Conservation (phyloP, 2,113 vertebrate genomes). For the Monarcha castaneiventris region DNA sequence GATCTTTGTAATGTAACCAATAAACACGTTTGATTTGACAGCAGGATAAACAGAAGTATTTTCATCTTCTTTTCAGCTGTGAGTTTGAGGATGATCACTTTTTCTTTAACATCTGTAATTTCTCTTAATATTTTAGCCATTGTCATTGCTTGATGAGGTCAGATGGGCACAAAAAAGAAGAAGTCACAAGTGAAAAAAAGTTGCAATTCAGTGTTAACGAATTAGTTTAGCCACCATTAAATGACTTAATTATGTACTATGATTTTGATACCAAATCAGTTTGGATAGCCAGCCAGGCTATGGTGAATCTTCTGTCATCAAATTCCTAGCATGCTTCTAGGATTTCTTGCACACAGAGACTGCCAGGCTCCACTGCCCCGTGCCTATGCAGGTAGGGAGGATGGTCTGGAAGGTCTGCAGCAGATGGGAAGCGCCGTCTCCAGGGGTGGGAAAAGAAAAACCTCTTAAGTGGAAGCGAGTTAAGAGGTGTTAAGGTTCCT, state of each 20-base stretch:
- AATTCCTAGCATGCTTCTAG: neutral
- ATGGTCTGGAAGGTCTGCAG: rapidly evolving
- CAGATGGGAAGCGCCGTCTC: neutral
- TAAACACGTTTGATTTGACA: neutral
- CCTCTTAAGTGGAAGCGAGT: neutral
- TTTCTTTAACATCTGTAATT: neutral
- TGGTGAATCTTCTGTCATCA: neutral
- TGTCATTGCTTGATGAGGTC: neutral
- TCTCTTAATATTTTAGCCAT: neutral
- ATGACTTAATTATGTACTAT: neutral
- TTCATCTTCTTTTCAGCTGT: neutral
- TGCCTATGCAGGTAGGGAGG: neutral
- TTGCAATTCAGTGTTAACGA: neutral
- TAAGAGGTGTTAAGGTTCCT: neutral
- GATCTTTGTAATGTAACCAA: neutral
- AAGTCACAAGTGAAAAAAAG: neutral
- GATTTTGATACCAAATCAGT: neutral
- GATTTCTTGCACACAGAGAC: neutral
- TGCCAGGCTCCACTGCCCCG: rapidly evolving
- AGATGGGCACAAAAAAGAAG: neutral
- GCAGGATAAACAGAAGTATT: neutral
- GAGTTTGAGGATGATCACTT: neutral
- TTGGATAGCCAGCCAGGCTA: neutral
- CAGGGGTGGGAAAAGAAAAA: neutral
- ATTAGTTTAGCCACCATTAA: neutral